Conservation (phyloP, 2,797 vertebrate genomes). For the Fistularia commersonii region DNA sequence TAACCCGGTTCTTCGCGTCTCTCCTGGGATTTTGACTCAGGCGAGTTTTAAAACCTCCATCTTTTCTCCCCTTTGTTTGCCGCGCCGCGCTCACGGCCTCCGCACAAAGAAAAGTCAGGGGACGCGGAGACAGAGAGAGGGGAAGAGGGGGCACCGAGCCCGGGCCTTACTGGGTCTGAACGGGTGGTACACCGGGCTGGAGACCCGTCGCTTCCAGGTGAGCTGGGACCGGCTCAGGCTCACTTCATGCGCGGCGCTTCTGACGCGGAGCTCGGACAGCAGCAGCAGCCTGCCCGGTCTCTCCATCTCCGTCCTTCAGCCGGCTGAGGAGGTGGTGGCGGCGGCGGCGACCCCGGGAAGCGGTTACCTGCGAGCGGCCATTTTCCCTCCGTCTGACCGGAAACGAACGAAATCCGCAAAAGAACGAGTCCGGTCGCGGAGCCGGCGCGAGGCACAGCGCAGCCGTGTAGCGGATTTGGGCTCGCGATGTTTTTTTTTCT, state of each 20-base stretch:
- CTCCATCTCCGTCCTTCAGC: conserved; percentile 57
- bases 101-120: neutral
- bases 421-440: no score
- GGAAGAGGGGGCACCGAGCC: neutral
- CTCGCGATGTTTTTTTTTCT: conserved; percentile 9
- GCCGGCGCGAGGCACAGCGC: rapidly evolving
- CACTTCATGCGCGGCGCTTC: conserved; percentile 77
- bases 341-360: conserved; percentile 14
- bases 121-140: neutral
- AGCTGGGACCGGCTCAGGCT: conserved; percentile 78
- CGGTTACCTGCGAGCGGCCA: conserved; percentile 50
- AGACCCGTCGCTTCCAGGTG: conserved; percentile 74
- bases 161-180: conserved; percentile 66
- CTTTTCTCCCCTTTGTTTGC: no score
- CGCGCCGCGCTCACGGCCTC: no score
- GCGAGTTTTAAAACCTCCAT: no score
- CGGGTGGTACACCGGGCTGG: conserved; percentile 59
- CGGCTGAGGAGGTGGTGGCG: conserved; percentile 28
- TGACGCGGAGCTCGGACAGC: conserved; percentile 78
- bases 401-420: neutral
- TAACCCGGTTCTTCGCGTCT: no score
- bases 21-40: no score
- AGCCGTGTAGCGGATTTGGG: conserved; percentile 26
- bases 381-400: conserved; percentile 17
- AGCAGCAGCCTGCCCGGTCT: conserved; percentile 64